phyloP scores from a whole-genome alignment of 1,140 invertebrate species.

The Polypedilum pembai region DNA sequence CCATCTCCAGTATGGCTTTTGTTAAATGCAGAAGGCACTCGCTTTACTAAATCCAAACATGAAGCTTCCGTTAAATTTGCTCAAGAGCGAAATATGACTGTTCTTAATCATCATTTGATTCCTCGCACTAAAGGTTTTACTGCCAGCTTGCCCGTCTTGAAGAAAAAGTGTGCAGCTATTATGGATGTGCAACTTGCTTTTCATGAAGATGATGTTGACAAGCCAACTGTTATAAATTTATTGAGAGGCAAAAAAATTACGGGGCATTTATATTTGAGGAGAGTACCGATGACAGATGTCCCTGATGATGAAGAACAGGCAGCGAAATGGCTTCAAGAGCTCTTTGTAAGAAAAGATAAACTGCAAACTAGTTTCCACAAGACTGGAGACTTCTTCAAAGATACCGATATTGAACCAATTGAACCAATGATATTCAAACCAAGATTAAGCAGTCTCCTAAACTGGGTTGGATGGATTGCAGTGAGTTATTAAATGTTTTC shows the following conservation, averaged over 20 bases:
- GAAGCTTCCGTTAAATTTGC: constrained; percentile 82
- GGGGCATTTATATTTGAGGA: constrained; percentile 70
- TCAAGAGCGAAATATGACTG: constrained; percentile 71
- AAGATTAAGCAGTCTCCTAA: constrained; percentile 60
- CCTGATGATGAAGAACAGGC: constrained; percentile 71
- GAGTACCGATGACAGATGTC: constrained; percentile 72
- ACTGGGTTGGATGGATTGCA: constrained; percentile 61
- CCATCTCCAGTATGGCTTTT: constrained; percentile 81
- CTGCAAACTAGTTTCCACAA: constrained; percentile 71
- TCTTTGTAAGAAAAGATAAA: constrained; percentile 56
- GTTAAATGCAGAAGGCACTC: constrained; percentile 90
- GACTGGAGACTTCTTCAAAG: constrained; percentile 73
- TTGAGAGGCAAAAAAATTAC: constrained; percentile 67
- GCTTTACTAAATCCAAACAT: constrained; percentile 83
- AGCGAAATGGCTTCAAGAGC: constrained; percentile 70
- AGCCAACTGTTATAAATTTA: constrained; percentile 73
- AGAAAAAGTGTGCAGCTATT: constrained; percentile 69
- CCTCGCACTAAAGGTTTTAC: constrained; percentile 90
- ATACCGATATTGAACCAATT: constrained; percentile 58
- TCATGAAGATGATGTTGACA: constrained; percentile 53
- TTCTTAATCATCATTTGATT: constrained; percentile 81
- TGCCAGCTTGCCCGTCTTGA: constrained; percentile 62
- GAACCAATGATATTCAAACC: constrained; percentile 50
- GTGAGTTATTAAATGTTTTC: too few relatives aligned
- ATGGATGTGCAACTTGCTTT: constrained; percentile 81